Percentiles rank a stretch among this genome's conserved stretches.
phyloP scores from a whole-genome alignment of 2,888 invertebrate species.

The Petrolisthes manimaculis region DNA sequence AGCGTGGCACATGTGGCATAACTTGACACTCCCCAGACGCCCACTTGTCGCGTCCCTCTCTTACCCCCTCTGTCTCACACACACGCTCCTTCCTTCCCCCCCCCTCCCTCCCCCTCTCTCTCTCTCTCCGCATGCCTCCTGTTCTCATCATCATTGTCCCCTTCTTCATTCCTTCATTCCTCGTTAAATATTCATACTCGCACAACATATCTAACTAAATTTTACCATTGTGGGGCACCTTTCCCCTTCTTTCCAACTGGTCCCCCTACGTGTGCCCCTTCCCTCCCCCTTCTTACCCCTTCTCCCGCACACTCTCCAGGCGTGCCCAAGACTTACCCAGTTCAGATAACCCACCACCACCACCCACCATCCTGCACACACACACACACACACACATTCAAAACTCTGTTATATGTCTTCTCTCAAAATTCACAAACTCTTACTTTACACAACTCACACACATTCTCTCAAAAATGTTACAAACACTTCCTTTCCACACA shows the following conservation, averaged over 20 bases:
- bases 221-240: neutral
- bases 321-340: no score
- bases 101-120: neutral
- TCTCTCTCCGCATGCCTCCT: neutral
- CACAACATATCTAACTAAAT: no score
- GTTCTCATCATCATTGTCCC: neutral
- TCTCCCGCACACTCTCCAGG: neutral
- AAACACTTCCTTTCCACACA: neutral
- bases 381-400: no score
- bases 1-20: conserved; percentile 34
- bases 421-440: no score
- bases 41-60: conserved; percentile 45
- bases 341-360: neutral
- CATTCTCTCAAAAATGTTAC: no score
- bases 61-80: conserved; percentile 22
- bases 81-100: neutral
- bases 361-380: neutral
- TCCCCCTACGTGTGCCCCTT: neutral
- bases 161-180: neutral
- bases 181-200: no score
- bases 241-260: neutral
- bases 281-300: neutral
- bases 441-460: no score
- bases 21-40: conserved; percentile 47
- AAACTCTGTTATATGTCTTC: no score